phyloP scores from a whole-genome alignment of 37 sponge, comb jelly and placozoan genomes.

The Beroe forskalii region DNA sequence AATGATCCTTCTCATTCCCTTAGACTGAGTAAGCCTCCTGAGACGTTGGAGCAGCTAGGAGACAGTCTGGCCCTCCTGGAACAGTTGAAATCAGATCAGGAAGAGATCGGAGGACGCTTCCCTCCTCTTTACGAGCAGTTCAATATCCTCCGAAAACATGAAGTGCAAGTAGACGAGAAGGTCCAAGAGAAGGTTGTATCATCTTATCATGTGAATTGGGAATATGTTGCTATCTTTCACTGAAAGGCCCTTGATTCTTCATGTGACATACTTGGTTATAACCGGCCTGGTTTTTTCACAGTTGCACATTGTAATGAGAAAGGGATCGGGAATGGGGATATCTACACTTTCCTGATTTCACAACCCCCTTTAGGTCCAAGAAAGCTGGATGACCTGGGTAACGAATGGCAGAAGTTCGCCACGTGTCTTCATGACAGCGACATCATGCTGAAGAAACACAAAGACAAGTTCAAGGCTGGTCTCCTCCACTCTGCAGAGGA shows the following conservation, averaged over 20 bases:
- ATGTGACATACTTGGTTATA: too few species aligned
- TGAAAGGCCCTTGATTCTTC: too few species aligned
- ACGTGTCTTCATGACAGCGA: constrained; percentile 90
- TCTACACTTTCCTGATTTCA: too few species aligned
- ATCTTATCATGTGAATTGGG: too few species aligned
- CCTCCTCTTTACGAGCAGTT: constrained; percentile 94
- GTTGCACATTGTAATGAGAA: too few species aligned
- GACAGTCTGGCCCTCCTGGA: constrained; percentile 85
- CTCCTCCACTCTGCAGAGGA: constrained; percentile 95
- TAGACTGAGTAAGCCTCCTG: constrained; percentile 81
- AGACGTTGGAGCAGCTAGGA: constrained; percentile 84
- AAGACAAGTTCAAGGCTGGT: constrained; percentile 94
- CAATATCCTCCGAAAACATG: constrained; percentile 85
- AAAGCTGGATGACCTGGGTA: constrained; percentile 67
- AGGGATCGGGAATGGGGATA: too few species aligned
- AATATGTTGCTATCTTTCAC: too few species aligned
- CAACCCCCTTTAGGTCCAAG: constrained; percentile 66
- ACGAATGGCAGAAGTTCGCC: constrained; percentile 78
- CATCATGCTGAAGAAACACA: constrained; percentile 89
- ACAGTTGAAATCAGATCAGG: constrained; percentile 72
- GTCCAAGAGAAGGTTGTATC: too few species aligned
- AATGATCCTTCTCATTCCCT: not conserved
- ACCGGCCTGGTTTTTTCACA: too few species aligned
- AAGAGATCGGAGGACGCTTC: constrained; percentile 81
- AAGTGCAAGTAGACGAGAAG: constrained; percentile 71